These are phyloP conservation scores for Yponomeuta cagnagella DNA, from an alignment of 2,888 invertebrate species.

Conservation along the genomic window DNA sequence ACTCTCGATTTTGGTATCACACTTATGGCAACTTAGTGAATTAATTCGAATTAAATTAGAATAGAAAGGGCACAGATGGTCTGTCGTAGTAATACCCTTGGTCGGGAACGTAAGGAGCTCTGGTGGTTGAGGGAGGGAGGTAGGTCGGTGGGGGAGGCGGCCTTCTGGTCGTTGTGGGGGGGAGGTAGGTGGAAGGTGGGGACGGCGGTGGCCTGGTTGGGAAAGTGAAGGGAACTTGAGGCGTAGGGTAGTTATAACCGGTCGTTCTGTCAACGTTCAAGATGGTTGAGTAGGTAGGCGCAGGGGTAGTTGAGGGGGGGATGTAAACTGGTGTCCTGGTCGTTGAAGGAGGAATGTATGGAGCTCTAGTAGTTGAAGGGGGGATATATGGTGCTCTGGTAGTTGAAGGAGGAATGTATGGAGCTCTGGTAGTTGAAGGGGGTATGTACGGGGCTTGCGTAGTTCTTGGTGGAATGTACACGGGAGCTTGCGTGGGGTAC, in stretches of 20 bases:
- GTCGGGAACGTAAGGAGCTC: slow-evolving; percentile 53
- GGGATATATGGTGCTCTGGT: slow-evolving; percentile 13
- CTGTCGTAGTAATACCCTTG: slow-evolving; percentile 66
- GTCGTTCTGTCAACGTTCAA: slow-evolving; percentile 14
- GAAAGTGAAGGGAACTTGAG: slow-evolving; percentile 29
- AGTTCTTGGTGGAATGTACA: too few species aligned
- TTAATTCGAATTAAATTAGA: slow-evolving; percentile 36
- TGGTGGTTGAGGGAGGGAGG: slow-evolving; percentile 28
- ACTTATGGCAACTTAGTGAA: slow-evolving; percentile 58
- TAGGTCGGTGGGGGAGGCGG: slow-evolving; percentile 33
- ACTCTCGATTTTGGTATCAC: slow-evolving; percentile 58
- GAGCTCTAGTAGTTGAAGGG: slow-evolving; percentile 14
- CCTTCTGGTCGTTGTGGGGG: slow-evolving; percentile 29
- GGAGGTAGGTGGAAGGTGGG: slow-evolving; percentile 25
- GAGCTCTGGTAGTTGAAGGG: slow-evolving; percentile 20
- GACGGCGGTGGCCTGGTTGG: slow-evolving; percentile 21
- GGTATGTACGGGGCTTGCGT: slow-evolving; percentile 21
- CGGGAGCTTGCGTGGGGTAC: slow-evolving; percentile 19
- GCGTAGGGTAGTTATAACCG: slow-evolving; percentile 19
- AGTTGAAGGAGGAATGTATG: slow-evolving; percentile 13
- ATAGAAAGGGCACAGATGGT: slow-evolving; percentile 61
- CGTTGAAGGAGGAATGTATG: slow-evolving; percentile 23
- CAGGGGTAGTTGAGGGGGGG: slow-evolving; percentile 22
- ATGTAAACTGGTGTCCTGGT: slow-evolving; percentile 16
- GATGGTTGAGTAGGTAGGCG: slow-evolving; percentile 15